phyloP scores from a whole-genome alignment of 2,797 vertebrate species.

The Psittacula echo region DNA sequence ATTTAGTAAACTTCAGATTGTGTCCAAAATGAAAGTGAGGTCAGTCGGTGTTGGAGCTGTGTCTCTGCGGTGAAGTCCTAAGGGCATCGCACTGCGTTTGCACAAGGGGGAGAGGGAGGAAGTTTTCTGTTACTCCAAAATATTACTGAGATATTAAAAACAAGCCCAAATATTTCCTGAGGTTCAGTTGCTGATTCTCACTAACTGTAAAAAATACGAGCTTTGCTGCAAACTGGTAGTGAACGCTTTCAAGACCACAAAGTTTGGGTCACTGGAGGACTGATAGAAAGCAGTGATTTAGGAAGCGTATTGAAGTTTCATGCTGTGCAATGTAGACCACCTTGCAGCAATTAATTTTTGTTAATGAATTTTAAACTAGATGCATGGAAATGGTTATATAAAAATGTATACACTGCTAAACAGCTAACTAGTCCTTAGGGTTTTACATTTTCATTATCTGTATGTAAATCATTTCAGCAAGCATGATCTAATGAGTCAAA shows the following conservation, averaged over 20 bases:
- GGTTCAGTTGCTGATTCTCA: slow-evolving; percentile 46
- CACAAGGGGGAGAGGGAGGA: not conserved
- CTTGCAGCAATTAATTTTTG: slow-evolving; percentile 77
- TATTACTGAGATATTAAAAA: not conserved
- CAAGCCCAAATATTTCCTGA: slow-evolving; percentile 46
- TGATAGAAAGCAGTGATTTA: slow-evolving; percentile 72
- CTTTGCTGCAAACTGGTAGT: slow-evolving; percentile 39
- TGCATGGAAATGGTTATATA: slow-evolving; percentile 77
- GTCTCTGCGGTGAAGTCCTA: not conserved
- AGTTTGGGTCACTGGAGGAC: slow-evolving; percentile 38
- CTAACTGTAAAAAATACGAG: slow-evolving; percentile 1
- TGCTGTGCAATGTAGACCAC: slow-evolving; percentile 48
- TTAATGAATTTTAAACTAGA: slow-evolving; percentile 82
- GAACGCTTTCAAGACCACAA: slow-evolving; percentile 22
- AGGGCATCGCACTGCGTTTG: not conserved
- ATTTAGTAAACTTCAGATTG: not conserved
- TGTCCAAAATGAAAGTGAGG: not conserved
- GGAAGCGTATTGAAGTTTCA: slow-evolving; percentile 30
- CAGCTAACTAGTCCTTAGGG: slow-evolving; percentile 81
- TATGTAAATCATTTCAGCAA: slow-evolving; percentile 77
- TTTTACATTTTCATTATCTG: slow-evolving; percentile 76
- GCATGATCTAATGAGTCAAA: slow-evolving; percentile 75
- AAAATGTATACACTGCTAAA: slow-evolving; percentile 81
- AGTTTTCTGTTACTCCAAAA: not conserved
- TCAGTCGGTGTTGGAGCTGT: not conserved